A percentile compares a stretch with the other conserved stretches of the same genome.
phyloP scores from a whole-genome alignment of 2,888 invertebrate species.

The Drosophila fulvimacula region DNA sequence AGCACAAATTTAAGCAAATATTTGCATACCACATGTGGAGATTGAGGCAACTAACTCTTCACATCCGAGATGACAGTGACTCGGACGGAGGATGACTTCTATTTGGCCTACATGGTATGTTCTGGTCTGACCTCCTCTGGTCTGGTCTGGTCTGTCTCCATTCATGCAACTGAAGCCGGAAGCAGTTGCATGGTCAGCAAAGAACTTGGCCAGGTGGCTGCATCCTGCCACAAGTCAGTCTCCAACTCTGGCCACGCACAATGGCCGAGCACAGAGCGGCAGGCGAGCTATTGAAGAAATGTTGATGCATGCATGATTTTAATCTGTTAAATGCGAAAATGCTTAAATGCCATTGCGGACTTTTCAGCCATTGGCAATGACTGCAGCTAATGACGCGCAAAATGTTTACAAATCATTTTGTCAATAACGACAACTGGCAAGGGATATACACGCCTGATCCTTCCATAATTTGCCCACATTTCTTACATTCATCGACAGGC shows the following conservation, averaged over 20 bases:
- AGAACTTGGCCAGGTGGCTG: constrained; percentile 66
- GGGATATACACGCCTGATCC: constrained; percentile 54
- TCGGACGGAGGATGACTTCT: constrained; percentile 47
- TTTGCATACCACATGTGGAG: constrained; percentile 79
- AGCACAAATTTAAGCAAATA: constrained; percentile 84
- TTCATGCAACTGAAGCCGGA: constrained; percentile 78
- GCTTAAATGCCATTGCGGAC: constrained; percentile 45
- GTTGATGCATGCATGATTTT: constrained; percentile 73
- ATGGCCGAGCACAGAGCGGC: not conserved
- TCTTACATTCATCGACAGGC: constrained; percentile 77
- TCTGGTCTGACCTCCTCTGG: not conserved
- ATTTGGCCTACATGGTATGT: constrained; percentile 39
- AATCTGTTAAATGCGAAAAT: constrained; percentile 74
- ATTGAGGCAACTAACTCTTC: constrained; percentile 62
- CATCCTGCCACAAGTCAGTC: constrained; percentile 21
- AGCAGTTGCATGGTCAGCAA: constrained; percentile 77
- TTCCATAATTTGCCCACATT: constrained; percentile 79
- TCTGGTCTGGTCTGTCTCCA: constrained; percentile 13
- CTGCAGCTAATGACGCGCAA: constrained; percentile 79
- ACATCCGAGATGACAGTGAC: constrained; percentile 48
- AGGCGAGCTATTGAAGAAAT: constrained; percentile 22
- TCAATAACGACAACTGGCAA: constrained; percentile 74
- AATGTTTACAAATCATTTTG: constrained; percentile 81
- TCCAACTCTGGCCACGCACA: not conserved
- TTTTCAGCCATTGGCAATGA: constrained; percentile 52